Base-by-base conservation (phyloP, 2,113 vertebrate species). In the Cathartes aura region DNA sequence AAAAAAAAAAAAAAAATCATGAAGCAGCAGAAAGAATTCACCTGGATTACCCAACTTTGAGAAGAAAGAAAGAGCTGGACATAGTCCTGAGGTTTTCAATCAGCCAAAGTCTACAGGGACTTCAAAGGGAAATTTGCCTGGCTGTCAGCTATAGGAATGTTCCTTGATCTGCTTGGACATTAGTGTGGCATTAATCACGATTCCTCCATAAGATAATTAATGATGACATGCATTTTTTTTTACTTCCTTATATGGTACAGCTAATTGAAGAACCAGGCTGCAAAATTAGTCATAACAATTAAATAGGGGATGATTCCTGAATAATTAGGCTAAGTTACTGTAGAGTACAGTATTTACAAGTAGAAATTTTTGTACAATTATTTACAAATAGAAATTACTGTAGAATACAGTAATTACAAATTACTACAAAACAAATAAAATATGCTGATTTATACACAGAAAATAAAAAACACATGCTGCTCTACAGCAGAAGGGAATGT, bases 281-380 rank as follows among this genome's bases (percentile, higher is more conserved):
- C 86, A 83, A 94, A 92, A 94, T 55, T 42, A 73, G 58, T 76
- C 53, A 64, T 79, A 88, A 64, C 60, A 82, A 89, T 78, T 87
- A 91, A 82, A 70, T 2, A 75, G 47, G 21, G 83, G 47, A 85
- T 63, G 43, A 64, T 82, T 93, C 60, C 87, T 79, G 45, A 85
- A 87, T 47, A 87, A 93, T 55, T 55, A 64, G 55, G 82, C 55
- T 47, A 88, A 68, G 27, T 82, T 80, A 63, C 78, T 80, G 52
- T 12, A 78, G 60, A 82, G 82, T 63, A 50, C 15, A 38, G 38
- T 38, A 38, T 38, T 38, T 38, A 38, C 38, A 38, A 38, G 8
- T 38, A 38, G 38, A 38, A 38, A 38, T 38, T 38, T 38, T 38
- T 38, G 38, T 38, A 38, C 38, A 38, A 38, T 38, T 38, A 38